Base-by-base conservation (phyloP, 2,113 vertebrate species). In the Perognathus longimembris region DNA sequence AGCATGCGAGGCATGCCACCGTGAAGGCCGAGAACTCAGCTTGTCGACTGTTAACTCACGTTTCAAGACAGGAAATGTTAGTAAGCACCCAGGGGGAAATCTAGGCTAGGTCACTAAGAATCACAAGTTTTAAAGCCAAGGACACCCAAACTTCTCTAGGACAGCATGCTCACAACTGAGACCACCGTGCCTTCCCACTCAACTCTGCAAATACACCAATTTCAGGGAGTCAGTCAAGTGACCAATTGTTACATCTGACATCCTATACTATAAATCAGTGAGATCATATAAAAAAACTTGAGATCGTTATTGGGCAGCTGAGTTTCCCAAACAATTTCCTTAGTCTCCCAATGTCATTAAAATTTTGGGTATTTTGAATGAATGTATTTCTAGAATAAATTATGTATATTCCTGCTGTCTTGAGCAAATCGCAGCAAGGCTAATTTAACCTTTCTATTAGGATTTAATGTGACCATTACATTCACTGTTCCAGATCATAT, bases 331-430 rank as follows among this genome's bases (percentile, higher is more conserved):
- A 76, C 73, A 95, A 67, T 32, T 76, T n/a, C 34, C 76, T 38
- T 89, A 71, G 59, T 73, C 42, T 90, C 66, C 22, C 66, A 67
- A 61, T 30, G 38, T 63, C 79, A 82, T 92, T 93, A 82, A 94
- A 85, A 73, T 89, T 95, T 93, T 85, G 92, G 85, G 54, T 36
- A 95, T 90, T 93, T 83, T 93, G n/a, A 95, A 90, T 59, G 24
- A 76, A 4, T 94, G 73, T 79, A n/a, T 59, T n/a, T 71, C 75
- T 79, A 90, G 50, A 95, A 75, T 95, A 74, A 17, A 84, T 85
- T 92, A 92, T 75, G 50, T 50, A 93, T 69, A 89, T 69, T 38
- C 36, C 75, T 69, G 54, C 28, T 42, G 5, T 93, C 83, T 76
- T 93, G 24, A 85, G 32, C 22, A 95, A 95, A 91, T 88, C n/a